These are phyloP conservation scores for Zapornia atra DNA, from an alignment of 2,113 vertebrate genomes.

Conservation along the genomic window DNA sequence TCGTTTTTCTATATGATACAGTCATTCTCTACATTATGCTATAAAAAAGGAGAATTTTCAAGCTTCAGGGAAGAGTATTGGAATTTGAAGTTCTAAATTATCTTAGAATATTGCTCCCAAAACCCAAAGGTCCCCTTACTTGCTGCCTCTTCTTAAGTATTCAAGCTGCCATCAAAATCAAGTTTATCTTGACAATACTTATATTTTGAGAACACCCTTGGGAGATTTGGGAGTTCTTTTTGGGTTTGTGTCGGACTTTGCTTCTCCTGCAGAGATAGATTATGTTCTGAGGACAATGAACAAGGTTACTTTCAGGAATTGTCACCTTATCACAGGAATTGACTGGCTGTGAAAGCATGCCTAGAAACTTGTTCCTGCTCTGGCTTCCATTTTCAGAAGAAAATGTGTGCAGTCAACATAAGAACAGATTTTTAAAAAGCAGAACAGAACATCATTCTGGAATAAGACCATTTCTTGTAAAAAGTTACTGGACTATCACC, in stretches of 20 bases:
- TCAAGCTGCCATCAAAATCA: neutral
- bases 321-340: neutral
- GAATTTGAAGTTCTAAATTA: neutral
- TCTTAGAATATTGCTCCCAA: neutral
- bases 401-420: neutral
- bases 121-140: neutral
- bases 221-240: neutral
- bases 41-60: neutral
- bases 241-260: neutral
- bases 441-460: neutral
- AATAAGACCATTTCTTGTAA: neutral
- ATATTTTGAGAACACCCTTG: neutral
- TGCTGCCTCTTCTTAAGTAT: neutral
- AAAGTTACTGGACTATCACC: neutral
- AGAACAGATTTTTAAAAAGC: neutral
- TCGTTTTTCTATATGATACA: neutral
- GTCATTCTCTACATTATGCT: neutral
- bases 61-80: neutral
- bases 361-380: neutral
- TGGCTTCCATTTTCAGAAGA: neutral
- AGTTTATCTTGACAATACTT: neutral
- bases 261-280: neutral
- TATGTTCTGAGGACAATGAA: neutral
- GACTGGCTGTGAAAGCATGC: neutral
- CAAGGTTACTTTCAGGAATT: neutral